These are phyloP conservation scores for Diorhabda carinulata DNA, from an alignment of 1,140 invertebrate genomes.

Conservation along the genomic window DNA sequence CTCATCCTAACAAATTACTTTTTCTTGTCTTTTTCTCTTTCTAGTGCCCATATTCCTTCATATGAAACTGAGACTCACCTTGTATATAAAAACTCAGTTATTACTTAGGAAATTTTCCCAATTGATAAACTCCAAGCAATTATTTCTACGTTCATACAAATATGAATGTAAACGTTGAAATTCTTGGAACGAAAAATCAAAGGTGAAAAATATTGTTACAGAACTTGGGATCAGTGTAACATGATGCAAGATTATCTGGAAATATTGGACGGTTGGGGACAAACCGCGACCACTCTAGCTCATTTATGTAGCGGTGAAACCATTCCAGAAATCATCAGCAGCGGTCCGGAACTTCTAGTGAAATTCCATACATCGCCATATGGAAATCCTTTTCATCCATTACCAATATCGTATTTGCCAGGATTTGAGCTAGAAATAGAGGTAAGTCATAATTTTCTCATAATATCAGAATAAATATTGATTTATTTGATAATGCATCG, in stretches of 20 bases:
- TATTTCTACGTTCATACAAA: too few relatives aligned
- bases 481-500: too few relatives aligned
- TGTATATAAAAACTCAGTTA: too few relatives aligned
- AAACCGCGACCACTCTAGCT: slow-evolving; percentile 67
- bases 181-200: too few relatives aligned
- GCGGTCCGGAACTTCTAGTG: slow-evolving; percentile 71
- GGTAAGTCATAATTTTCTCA: slow-evolving; percentile 48
- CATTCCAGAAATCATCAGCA: slow-evolving; percentile 75
- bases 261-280: slow-evolving; percentile 74
- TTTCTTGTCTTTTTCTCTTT: too few relatives aligned
- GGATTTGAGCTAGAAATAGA: slow-evolving; percentile 78
- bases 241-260: slow-evolving; percentile 76
- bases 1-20: too few relatives aligned
- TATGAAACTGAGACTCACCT: too few relatives aligned
- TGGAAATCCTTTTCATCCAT: slow-evolving; percentile 76
- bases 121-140: too few relatives aligned
- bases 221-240: slow-evolving; percentile 77
- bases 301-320: slow-evolving; percentile 78
- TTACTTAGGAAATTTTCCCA: too few relatives aligned
- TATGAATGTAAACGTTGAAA: too few relatives aligned
- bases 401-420: slow-evolving; percentile 70
- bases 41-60: too few relatives aligned
- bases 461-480: too few relatives aligned
- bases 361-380: slow-evolving; percentile 79
- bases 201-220: slow-evolving; percentile 41